These are phyloP conservation scores for Kryptolebias ocellatus DNA, from an alignment of 2,797 vertebrate species.

Conservation along the genomic window DNA sequence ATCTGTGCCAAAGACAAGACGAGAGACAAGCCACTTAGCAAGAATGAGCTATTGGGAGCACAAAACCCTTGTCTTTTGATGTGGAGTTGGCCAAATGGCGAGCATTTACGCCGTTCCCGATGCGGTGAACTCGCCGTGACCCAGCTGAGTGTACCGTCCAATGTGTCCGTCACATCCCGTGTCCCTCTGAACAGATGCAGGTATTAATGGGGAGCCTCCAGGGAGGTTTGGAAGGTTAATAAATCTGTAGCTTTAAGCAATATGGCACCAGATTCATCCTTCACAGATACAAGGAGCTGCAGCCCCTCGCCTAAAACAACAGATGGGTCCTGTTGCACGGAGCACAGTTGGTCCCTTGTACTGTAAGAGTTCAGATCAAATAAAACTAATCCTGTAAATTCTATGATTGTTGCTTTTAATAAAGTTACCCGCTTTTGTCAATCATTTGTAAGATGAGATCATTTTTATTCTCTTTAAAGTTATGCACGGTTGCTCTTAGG, in stretches of 20 bases:
- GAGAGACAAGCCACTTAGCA: constrained; percentile 55
- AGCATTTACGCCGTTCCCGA: constrained; percentile 35
- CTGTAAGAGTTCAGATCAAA: constrained; percentile 34
- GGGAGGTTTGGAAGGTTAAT: constrained; percentile 72
- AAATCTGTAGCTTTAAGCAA: constrained; percentile 74
- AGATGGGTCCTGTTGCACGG: constrained; percentile 66
- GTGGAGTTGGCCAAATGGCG: constrained; percentile 35
- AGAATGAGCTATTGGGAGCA: constrained; percentile 48
- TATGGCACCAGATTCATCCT: constrained; percentile 69
- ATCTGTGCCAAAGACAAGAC: constrained; percentile 56
- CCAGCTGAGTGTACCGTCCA: constrained; percentile 37
- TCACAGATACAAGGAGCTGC: constrained; percentile 51
- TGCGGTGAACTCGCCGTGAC: constrained; percentile 61
- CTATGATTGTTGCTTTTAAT: constrained; percentile 40
- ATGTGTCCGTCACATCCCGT: constrained; percentile 46
- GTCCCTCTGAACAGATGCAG: constrained; percentile 71
- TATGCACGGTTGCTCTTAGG: constrained; percentile 22
- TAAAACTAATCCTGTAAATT: constrained; percentile 42
- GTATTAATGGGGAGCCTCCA: constrained; percentile 66
- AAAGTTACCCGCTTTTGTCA: constrained; percentile 34
- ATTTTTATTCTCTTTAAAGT: constrained; percentile 35
- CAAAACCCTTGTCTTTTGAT: constrained; percentile 28
- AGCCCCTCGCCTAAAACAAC: constrained; percentile 56
- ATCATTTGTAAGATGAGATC: constrained; percentile 27
- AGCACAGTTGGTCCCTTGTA: constrained; percentile 19